Percentiles rank a stretch among this genome's conserved stretches.
Conservation (phyloP, 2,797 vertebrate genomes). For the Ptychobarbus kaznakovi region DNA sequence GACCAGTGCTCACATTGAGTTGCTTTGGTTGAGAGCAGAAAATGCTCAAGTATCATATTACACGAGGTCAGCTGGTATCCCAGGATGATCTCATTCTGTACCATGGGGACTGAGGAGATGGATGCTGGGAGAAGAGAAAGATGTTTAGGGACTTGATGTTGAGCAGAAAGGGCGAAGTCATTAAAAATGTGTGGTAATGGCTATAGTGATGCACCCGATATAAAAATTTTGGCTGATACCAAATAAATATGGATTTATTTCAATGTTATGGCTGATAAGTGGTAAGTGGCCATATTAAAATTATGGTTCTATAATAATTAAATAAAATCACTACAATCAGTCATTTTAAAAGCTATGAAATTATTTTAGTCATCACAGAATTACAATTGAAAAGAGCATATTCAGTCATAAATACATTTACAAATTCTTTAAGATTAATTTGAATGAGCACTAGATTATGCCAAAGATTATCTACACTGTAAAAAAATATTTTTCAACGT, state of each 20-base stretch:
- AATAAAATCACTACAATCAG: background rate
- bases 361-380: background rate
- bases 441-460: background rate
- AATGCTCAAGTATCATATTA: constrained; percentile 55
- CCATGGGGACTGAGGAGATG: background rate
- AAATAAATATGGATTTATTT: background rate
- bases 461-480: background rate
- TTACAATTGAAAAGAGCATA: background rate
- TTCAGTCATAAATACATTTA: background rate
- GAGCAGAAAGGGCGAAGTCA: background rate
- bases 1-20: constrained; percentile 5
- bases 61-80: constrained; percentile 58
- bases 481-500: background rate
- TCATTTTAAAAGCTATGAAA: background rate
- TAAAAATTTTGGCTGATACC: background rate
- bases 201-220: background rate
- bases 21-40: constrained; percentile 33
- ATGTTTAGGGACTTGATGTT: background rate
- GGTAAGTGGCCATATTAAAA: background rate
- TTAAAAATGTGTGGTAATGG: background rate
- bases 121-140: constrained; percentile 5
- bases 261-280: background rate
- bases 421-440: background rate
- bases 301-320: background rate
- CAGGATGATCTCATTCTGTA: constrained; percentile 56